Percentiles rank a stretch among this genome's conserved stretches.
phyloP scores from a whole-genome alignment of 2,113 vertebrate species.

The Hypocryptadius cinnamomeus region DNA sequence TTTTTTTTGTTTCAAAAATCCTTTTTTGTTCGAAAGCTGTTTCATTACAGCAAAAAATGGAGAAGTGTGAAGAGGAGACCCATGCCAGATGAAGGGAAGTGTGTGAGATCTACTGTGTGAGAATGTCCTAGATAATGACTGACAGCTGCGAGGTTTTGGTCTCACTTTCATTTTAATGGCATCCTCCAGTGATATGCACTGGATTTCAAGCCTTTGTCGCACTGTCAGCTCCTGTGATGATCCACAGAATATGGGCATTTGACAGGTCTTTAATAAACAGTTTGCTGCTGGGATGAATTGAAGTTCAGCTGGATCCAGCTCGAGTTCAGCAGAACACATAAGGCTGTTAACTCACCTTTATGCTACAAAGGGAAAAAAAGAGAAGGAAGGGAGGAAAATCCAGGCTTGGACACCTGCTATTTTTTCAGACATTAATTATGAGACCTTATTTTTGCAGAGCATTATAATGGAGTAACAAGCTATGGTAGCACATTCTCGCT shows the following conservation, averaged over 20 bases:
- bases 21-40: neutral
- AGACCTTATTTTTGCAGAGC: neutral
- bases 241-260: constrained; percentile 31
- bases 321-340: constrained; percentile 19
- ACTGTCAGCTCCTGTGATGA: constrained; percentile 44
- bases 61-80: neutral
- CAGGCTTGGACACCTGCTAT: constrained; percentile 7
- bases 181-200: constrained; percentile 48
- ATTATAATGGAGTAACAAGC: neutral
- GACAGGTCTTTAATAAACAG: constrained; percentile 59
- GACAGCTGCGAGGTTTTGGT: constrained; percentile 37
- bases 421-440: constrained; percentile 30
- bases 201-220: constrained; percentile 45
- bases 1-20: neutral
- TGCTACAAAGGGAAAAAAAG: neutral
- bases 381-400: neutral
- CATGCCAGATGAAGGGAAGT: neutral
- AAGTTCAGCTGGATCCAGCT: constrained; percentile 35
- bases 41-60: neutral
- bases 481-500: rapidly evolving
- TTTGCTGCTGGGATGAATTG: constrained; percentile 50
- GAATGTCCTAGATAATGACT: constrained; percentile 62
- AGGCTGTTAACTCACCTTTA: constrained; percentile 28
- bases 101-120: constrained; percentile 1
- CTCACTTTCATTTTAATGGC: constrained; percentile 60